Base-by-base conservation (phyloP, 23 tunicate species). In the Trididemnum miniatum region DNA sequence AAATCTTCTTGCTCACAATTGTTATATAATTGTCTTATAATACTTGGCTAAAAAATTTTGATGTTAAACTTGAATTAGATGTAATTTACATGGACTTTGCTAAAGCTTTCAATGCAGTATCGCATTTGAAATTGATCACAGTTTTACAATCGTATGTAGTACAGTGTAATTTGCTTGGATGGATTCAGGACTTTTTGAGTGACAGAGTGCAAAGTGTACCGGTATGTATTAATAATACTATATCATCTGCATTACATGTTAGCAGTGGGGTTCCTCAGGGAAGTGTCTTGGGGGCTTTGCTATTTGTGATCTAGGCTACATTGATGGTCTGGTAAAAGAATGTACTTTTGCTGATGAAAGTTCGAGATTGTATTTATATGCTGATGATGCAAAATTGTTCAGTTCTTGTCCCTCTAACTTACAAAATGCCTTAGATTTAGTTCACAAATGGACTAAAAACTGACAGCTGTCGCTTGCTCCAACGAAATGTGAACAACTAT, bases 231-330 rank as follows among this genome's bases (percentile, higher is more conserved):
- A 44, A 44, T 44, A 44, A 44, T 44, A 15, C 9, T 7, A 9
- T 9, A 9, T 28, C 31, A 5, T 20, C 12, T n/a, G 9, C 71
- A 5, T 25, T 25, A 9, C 30, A 64, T 25, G 71, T 64, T 28
- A 64, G 20, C n/a, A 64, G 71, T 28, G 71, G 71, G 20, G 71
- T 64, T 12, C 71, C 71, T 9, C 71, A 64, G 20, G 71, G 71
- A 5, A 44, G 54, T 44, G 54, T 44, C n/a, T n/a, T n/a, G n/a
- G n/a, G n/a, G n/a, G n/a, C n/a, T n/a, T n/a, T n/a, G n/a, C n/a
- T n/a, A n/a, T n/a, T n/a, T n/a, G n/a, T n/a, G n/a, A n/a, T n/a
- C n/a, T n/a, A n/a, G n/a, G n/a, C n/a, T n/a, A n/a, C n/a, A n/a
- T n/a, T n/a, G n/a, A n/a, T n/a, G n/a, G n/a, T n/a, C n/a, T n/a